Evolutionary conservation across 2,113 vertebrate genomes (phyloP).

Genomic region (Corythornis madagascariensis): DNA sequence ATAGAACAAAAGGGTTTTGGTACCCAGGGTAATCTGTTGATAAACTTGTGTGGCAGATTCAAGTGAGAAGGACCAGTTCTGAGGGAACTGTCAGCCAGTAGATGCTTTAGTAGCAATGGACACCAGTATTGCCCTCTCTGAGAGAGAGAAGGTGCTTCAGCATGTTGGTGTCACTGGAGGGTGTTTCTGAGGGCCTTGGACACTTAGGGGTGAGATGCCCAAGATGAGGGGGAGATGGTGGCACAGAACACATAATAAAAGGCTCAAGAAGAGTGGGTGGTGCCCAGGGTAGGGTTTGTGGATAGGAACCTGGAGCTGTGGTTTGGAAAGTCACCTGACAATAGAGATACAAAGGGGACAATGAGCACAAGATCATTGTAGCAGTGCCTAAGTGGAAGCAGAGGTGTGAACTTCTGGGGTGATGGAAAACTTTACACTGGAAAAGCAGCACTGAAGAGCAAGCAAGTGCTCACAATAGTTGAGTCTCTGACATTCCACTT

Average conservation of each 20-base stretch:
- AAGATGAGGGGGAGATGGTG: accelerated
- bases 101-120: background rate
- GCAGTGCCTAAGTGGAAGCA: background rate
- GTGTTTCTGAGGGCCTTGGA: background rate
- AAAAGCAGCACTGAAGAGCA: background rate
- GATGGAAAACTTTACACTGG: background rate
- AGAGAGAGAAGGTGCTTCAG: background rate
- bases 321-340: background rate
- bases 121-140: background rate
- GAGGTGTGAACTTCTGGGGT: background rate
- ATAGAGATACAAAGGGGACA: background rate
- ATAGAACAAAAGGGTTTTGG: background rate
- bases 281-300: background rate
- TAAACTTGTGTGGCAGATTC: background rate
- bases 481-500: background rate
- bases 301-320: background rate
- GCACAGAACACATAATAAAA: background rate
- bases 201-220: accelerated
- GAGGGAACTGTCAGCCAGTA: background rate
- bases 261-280: background rate
- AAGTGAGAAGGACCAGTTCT: background rate
- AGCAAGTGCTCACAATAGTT: background rate
- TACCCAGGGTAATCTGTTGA: background rate
- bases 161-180: accelerated
- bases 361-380: accelerated